phyloP scores from a whole-genome alignment of 2,113 vertebrate species.

The Podocnemis expansa region DNA sequence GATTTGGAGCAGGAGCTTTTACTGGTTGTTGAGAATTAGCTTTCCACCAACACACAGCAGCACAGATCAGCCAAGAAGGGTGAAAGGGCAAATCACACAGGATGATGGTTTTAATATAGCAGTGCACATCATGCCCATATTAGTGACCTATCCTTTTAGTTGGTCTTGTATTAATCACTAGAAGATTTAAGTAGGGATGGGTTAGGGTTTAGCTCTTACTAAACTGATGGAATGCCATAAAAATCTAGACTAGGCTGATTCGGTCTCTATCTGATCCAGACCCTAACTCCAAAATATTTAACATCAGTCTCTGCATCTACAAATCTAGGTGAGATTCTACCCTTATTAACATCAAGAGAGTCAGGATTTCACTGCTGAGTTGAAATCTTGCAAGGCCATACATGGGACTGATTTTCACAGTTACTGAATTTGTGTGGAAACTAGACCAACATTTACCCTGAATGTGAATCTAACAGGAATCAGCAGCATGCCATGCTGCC shows the following conservation, averaged over 20 bases:
- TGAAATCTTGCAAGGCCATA: not conserved
- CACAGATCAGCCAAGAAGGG: not conserved
- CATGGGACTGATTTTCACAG: not conserved
- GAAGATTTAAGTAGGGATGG: not conserved
- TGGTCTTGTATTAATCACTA: not conserved
- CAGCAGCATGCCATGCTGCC: not conserved
- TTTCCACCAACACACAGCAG: not conserved
- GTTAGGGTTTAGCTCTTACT: not conserved
- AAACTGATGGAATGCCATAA: not conserved
- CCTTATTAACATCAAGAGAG: not conserved
- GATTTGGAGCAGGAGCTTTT: not conserved
- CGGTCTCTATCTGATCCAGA: not conserved
- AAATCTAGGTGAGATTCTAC: not conserved
- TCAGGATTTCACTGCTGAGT: not conserved
- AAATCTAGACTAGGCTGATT: not conserved
- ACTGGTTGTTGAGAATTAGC: not conserved
- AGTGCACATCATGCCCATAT: fast-evolving
- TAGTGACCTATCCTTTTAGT: not conserved
- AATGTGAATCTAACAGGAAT: not conserved
- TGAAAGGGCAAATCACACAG: not conserved
- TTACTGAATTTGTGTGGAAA: not conserved
- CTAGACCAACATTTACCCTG: not conserved
- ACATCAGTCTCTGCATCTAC: not conserved
- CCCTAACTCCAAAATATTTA: not conserved
- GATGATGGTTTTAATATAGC: not conserved